Evolutionary conservation across 23 tunicate species (phyloP).

Genomic region (Pegea sp.): DNA sequence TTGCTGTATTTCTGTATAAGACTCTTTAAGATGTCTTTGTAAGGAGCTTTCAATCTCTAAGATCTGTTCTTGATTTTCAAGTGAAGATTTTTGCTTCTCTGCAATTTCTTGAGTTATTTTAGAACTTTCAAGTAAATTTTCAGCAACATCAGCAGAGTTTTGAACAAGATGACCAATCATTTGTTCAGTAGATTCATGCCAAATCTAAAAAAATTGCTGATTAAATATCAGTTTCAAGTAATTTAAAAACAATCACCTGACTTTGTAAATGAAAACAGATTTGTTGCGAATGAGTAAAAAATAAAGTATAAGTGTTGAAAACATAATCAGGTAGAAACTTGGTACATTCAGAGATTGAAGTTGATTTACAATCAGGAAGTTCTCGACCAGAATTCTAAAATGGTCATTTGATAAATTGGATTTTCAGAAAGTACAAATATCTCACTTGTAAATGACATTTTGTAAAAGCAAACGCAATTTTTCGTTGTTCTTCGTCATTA

Average conservation of each 20-base stretch:
- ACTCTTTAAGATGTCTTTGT: slow-evolving; percentile 31
- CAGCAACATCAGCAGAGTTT: slow-evolving; percentile 61
- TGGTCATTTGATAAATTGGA: too few relatives aligned
- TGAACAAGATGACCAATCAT: slow-evolving; percentile 54
- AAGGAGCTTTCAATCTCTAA: slow-evolving; percentile 18
- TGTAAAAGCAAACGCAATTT: slow-evolving; percentile 81
- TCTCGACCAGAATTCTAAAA: slow-evolving; percentile 76
- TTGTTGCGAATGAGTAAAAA: slow-evolving; percentile 77
- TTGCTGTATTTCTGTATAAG: slow-evolving; percentile 53
- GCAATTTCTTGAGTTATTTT: slow-evolving; percentile 44
- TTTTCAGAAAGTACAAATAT: too few relatives aligned
- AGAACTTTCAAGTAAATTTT: slow-evolving; percentile 30
- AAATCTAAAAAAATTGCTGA: too few relatives aligned
- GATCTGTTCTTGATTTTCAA: slow-evolving; percentile 58
- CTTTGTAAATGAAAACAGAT: slow-evolving; percentile 86
- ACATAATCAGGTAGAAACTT: slow-evolving; percentile 26
- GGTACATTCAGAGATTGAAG: slow-evolving; percentile 50
- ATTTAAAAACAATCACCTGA: slow-evolving; percentile 23
- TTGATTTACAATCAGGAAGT: slow-evolving; percentile 38
- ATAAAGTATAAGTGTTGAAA: slow-evolving; percentile 70
- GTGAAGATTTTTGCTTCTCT: slow-evolving; percentile 26
- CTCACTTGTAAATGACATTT: slow-evolving; percentile 69
- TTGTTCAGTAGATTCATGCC: slow-evolving; percentile 87
- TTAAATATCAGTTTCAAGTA: too few relatives aligned
- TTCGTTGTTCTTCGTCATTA: slow-evolving; percentile 63